Percentiles rank a stretch among this genome's conserved stretches.
These are phyloP conservation scores for Tetranychus urticae DNA, from an alignment of 1,140 invertebrate genomes.

Conservation along the genomic window DNA sequence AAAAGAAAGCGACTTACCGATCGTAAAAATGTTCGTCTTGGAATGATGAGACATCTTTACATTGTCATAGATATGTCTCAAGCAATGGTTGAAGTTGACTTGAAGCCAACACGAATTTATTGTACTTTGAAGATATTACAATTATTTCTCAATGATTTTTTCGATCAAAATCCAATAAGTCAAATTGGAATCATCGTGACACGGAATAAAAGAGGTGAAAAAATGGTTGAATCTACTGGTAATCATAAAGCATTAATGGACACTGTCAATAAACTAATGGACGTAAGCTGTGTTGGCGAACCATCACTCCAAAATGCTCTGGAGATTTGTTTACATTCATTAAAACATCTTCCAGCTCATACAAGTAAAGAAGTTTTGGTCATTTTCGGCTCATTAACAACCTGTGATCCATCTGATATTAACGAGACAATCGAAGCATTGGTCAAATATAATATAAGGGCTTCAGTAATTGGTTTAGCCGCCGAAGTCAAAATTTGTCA, in stretches of 20 bases:
- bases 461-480: constrained; percentile 76
- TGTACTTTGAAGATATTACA: constrained; percentile 62
- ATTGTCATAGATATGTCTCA: constrained; percentile 77
- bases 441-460: constrained; percentile 37
- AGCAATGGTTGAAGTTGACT: constrained; percentile 74
- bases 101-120: constrained; percentile 75
- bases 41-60: constrained; percentile 85
- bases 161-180: constrained; percentile 95
- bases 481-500: constrained; percentile 84
- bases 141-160: constrained; percentile 83
- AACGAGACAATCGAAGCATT: constrained; percentile 54
- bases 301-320: constrained; percentile 84
- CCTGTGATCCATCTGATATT: constrained; percentile 87
- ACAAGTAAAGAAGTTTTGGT: constrained; percentile 45
- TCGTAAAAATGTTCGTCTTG: constrained; percentile 48
- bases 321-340: constrained; percentile 53
- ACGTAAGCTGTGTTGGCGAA: constrained; percentile 41
- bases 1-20: constrained; percentile 48
- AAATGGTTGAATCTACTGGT: constrained; percentile 47
- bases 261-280: constrained; percentile 19
- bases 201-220: constrained; percentile 79
- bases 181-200: constrained; percentile 78
- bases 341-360: constrained; percentile 71
- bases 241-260: constrained; percentile 24
- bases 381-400: constrained; percentile 75